Evolutionary conservation across 2,888 invertebrate species (phyloP).

Genomic region (Heliconius aoede): DNA sequence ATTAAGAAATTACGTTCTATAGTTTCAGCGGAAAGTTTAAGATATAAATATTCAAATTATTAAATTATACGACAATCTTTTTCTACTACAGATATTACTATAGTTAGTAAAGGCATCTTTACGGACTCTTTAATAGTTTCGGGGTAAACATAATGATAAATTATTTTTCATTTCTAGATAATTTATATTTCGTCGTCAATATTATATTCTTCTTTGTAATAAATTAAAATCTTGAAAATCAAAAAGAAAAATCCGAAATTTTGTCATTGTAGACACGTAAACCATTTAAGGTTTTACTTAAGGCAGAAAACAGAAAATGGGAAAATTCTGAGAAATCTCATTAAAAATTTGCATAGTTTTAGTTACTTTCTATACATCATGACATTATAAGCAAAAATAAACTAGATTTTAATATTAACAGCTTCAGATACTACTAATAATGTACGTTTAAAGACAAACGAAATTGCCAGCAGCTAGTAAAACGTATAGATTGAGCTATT

Average conservation of each 20-base stretch:
- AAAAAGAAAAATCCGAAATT: too few relatives aligned
- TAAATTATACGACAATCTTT: conserved; percentile 6
- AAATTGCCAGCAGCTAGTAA: conserved; percentile 14
- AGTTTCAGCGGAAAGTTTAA: background rate
- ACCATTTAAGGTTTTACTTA: too few relatives aligned
- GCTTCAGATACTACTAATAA: background rate
- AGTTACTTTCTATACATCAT: background rate
- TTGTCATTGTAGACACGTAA: too few relatives aligned
- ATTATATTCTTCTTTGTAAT: too few relatives aligned
- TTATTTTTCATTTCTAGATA: background rate
- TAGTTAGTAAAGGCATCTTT: background rate
- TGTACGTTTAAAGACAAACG: background rate
- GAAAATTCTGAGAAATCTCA: too few relatives aligned
- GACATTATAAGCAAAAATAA: background rate
- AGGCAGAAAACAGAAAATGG: too few relatives aligned
- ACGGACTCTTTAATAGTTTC: background rate
- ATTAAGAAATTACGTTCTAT: background rate
- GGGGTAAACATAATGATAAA: background rate
- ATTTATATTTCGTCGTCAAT: too few relatives aligned
- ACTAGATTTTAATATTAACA: background rate
- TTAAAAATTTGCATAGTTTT: background rate
- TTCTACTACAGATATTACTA: background rate
- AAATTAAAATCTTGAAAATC: too few relatives aligned
- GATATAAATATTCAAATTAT: background rate
- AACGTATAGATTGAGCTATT: conserved; percentile 22